Evolutionary conservation across 2,797 vertebrate genomes (phyloP).

Genomic region (Lagorchestes hirsutus): DNA sequence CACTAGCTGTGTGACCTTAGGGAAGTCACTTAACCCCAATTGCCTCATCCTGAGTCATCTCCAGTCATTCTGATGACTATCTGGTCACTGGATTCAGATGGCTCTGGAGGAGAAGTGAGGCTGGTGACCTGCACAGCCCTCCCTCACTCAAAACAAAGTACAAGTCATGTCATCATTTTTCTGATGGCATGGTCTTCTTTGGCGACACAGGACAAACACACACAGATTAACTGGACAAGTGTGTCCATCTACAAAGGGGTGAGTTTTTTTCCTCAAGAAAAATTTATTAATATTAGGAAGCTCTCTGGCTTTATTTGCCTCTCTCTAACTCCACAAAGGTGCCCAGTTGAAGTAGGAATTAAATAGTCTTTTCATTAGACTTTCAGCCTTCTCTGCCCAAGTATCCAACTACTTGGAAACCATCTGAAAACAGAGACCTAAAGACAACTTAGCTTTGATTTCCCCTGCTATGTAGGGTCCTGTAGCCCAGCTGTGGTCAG

Average conservation of each 20-base stretch:
- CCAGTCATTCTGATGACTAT: too few species aligned
- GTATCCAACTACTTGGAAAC: neutral
- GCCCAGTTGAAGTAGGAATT: neutral
- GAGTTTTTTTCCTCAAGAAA: neutral
- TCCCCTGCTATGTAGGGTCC: neutral
- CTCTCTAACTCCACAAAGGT: neutral
- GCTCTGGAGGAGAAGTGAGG: too few species aligned
- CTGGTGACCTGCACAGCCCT: too few species aligned
- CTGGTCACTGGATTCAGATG: too few species aligned
- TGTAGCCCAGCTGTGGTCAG: neutral
- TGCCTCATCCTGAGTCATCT: too few species aligned
- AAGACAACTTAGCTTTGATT: neutral
- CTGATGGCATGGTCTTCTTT: too few species aligned
- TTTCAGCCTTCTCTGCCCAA: neutral
- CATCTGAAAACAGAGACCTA: neutral
- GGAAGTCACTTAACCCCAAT: too few species aligned
- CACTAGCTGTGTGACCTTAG: too few species aligned
- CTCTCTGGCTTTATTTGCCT: neutral
- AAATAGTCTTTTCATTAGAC: neutral
- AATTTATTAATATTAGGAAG: neutral
- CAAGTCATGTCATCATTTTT: too few species aligned
- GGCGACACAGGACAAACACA: too few species aligned
- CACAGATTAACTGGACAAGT: neutral
- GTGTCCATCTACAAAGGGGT: neutral
- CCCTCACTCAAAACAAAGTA: too few species aligned